Evolutionary conservation across 2,797 vertebrate species (phyloP).

Genomic region (Lagodon rhomboides): DNA sequence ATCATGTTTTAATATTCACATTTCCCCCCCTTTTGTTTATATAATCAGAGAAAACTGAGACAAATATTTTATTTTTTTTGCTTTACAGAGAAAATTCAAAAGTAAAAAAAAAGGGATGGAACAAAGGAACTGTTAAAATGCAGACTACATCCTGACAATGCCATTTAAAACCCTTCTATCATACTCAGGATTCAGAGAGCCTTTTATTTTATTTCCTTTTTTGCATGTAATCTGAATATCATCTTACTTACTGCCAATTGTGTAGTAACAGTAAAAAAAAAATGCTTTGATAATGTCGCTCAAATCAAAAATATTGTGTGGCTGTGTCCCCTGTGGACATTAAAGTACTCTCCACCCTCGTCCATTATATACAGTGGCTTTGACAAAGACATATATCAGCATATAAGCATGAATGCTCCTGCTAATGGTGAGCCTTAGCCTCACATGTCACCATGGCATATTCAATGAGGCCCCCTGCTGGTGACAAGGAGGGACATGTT

Average conservation of each 20-base stretch:
- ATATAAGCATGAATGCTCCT: not conserved
- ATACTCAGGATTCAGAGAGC: not conserved
- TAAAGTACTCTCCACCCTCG: not conserved
- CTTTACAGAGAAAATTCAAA: not conserved
- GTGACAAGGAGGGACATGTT: slow-evolving; percentile 18
- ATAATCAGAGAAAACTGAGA: not conserved
- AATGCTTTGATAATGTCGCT: not conserved
- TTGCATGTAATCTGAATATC: slow-evolving; percentile 1
- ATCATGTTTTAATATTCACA: not conserved
- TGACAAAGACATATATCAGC: not conserved
- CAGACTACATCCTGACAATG: slow-evolving; percentile 1
- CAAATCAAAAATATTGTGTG: not conserved
- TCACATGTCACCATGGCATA: not conserved
- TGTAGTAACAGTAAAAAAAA: not conserved
- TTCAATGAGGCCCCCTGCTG: slow-evolving; percentile 60
- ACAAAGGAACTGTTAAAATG: slow-evolving; percentile 17
- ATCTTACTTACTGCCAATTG: not conserved
- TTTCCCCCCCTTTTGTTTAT: not conserved
- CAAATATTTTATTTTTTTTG: not conserved
- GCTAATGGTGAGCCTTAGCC: not conserved
- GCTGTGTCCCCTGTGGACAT: not conserved
- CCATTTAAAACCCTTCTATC: not conserved
- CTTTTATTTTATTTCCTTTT: not conserved
- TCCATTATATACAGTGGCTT: not conserved
- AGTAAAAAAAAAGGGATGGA: not conserved